phyloP scores from a whole-genome alignment of 2,797 vertebrate genomes.

The Myotis findleyi region DNA sequence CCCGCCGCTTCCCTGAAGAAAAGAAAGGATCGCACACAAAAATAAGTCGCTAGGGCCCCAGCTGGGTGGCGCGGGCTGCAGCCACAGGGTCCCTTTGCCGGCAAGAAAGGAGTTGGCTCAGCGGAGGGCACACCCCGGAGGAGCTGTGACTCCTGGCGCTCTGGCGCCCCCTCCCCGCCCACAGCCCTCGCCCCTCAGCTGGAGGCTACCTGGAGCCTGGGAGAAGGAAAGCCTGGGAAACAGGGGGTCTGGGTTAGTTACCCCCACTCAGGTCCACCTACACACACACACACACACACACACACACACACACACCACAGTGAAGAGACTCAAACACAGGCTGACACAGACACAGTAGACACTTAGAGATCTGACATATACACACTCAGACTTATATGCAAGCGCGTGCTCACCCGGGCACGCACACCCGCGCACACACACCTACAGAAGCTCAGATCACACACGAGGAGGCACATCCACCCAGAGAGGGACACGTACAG shows the following conservation, averaged over 20 bases:
- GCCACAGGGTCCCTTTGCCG: slow-evolving; percentile 18
- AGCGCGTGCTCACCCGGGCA: background rate
- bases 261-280: background rate
- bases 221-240: background rate
- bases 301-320: background rate
- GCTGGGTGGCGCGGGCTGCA: slow-evolving; percentile 62
- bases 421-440: background rate
- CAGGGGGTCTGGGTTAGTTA: background rate
- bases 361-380: background rate
- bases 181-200: background rate
- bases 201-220: background rate
- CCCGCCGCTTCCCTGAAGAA: slow-evolving; percentile 70
- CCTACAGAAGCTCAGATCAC: slow-evolving; percentile 7
- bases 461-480: background rate
- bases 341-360: background rate
- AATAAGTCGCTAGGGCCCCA: slow-evolving; percentile 80
- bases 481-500: background rate
- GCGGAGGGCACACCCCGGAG: background rate
- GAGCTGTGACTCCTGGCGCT: background rate
- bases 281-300: background rate
- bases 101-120: slow-evolving; percentile 66
- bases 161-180: background rate
- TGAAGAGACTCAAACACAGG: slow-evolving; percentile 24
- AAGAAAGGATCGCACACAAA: slow-evolving; percentile 80
- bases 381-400: background rate